Conservation (phyloP, 37 sponge, comb jelly and placozoan genomes). For the Agelas oroides region DNA sequence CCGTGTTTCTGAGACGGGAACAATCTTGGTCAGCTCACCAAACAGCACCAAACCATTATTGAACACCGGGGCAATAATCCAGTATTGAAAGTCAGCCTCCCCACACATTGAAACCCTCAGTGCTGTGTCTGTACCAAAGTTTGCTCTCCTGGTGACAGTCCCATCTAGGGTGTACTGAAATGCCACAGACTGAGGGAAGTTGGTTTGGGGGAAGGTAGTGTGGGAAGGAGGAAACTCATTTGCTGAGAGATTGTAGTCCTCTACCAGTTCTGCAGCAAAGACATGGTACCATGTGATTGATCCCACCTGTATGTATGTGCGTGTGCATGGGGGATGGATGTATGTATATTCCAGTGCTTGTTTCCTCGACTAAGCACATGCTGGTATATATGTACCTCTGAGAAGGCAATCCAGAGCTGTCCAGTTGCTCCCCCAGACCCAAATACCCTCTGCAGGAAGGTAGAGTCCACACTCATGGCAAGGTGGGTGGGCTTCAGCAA, state of each 20-base stretch:
- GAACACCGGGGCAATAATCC: conserved; percentile 56
- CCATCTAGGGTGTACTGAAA: conserved; percentile 20
- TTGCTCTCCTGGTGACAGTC: conserved; percentile 13
- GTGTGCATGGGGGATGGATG: neutral
- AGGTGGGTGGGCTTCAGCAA: conserved; percentile 77
- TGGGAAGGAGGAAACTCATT: conserved; percentile 60
- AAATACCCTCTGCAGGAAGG: conserved; percentile 74
- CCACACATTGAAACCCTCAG: conserved; percentile 40
- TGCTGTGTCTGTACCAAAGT: neutral
- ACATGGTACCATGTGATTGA: conserved; percentile 63
- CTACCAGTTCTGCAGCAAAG: conserved; percentile 63
- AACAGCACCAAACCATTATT: conserved; percentile 63
- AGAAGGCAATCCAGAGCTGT: conserved; percentile 59
- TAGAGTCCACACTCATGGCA: conserved; percentile 69
- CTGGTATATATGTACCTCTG: conserved; percentile 57
- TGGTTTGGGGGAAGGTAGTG: neutral
- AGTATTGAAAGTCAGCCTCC: conserved; percentile 55
- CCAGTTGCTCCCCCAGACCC: conserved; percentile 67
- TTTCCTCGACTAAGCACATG: no score
- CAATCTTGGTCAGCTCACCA: conserved; percentile 75
- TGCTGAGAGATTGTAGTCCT: conserved; percentile 25
- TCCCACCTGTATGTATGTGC: conserved; percentile 22
- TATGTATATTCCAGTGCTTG: neutral
- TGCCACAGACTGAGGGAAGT: conserved; percentile 33
- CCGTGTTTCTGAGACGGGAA: conserved; percentile 63